Evolutionary conservation across 1,140 invertebrate species (phyloP).

Genomic region (Eueides isabella): DNA sequence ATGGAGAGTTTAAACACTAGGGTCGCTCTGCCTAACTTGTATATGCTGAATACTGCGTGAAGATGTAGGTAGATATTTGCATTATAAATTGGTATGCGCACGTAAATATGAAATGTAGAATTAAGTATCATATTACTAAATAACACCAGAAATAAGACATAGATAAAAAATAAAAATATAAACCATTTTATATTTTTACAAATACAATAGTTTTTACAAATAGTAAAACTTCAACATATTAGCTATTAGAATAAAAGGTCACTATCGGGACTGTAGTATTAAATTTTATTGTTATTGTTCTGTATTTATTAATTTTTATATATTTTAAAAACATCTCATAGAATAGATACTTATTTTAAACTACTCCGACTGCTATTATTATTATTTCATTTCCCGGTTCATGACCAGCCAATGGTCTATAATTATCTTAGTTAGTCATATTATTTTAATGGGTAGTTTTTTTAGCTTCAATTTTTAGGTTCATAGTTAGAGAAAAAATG

Average conservation of each 20-base stretch:
- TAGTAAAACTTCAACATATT: neutral
- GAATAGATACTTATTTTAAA: neutral
- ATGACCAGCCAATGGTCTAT: neutral
- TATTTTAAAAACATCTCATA: neutral
- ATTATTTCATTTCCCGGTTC: slow-evolving; percentile 2
- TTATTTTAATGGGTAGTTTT: neutral
- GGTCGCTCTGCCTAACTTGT: no score
- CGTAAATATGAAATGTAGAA: no score
- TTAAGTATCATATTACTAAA: no score
- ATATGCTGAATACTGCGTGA: no score
- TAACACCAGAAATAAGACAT: no score
- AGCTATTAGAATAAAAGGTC: neutral
- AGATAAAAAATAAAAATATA: no score
- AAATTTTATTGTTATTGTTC: neutral
- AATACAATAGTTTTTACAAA: no score
- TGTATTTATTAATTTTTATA: neutral
- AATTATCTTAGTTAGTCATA: neutral
- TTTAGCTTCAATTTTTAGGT: neutral
- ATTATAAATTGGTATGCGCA: no score
- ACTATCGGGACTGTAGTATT: neutral
- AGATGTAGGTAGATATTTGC: no score
- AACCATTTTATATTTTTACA: no score
- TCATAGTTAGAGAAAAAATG: neutral
- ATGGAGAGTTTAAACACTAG: no score
- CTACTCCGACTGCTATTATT: neutral